A percentile compares a stretch with the other conserved stretches of the same genome.
phyloP scores from a whole-genome alignment of 2,797 vertebrate genomes.

The Petrocephalus schoutedeni region DNA sequence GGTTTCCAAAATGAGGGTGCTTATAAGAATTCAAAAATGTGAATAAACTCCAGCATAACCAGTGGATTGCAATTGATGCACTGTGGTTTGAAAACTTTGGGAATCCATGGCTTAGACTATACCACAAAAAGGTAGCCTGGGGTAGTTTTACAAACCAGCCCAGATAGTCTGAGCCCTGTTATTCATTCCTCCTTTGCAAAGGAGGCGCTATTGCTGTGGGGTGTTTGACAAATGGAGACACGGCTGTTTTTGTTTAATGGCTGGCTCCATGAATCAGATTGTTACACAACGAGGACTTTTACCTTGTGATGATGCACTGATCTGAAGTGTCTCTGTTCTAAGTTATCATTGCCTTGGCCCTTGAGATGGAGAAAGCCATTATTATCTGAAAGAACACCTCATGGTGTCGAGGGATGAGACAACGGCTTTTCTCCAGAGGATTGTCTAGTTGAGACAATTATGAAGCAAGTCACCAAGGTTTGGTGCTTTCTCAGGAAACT shows the following conservation, averaged over 20 bases:
- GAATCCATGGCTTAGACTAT: background rate
- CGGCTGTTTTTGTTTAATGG: background rate
- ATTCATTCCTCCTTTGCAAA: background rate
- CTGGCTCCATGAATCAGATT: background rate
- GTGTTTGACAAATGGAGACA: background rate
- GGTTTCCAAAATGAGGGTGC: background rate
- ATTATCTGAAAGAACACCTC: background rate
- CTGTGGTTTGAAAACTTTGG: background rate
- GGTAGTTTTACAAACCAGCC: background rate
- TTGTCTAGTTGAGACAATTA: background rate
- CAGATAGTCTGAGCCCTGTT: background rate
- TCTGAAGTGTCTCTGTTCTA: background rate
- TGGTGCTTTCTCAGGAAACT: background rate
- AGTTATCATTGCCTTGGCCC: background rate
- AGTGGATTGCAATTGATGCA: background rate
- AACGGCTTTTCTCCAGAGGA: background rate
- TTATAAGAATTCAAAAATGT: background rate
- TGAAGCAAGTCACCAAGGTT: background rate
- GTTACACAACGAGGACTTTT: background rate
- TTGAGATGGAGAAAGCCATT: background rate
- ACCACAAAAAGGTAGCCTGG: background rate
- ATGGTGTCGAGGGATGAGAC: background rate
- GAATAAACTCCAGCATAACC: background rate
- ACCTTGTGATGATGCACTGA: background rate
- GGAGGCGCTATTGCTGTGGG: background rate